Percentiles rank a stretch among this genome's conserved stretches.
These are phyloP conservation scores for Phalanger gymnotis DNA, from an alignment of 2,797 vertebrate genomes.

Conservation along the genomic window DNA sequence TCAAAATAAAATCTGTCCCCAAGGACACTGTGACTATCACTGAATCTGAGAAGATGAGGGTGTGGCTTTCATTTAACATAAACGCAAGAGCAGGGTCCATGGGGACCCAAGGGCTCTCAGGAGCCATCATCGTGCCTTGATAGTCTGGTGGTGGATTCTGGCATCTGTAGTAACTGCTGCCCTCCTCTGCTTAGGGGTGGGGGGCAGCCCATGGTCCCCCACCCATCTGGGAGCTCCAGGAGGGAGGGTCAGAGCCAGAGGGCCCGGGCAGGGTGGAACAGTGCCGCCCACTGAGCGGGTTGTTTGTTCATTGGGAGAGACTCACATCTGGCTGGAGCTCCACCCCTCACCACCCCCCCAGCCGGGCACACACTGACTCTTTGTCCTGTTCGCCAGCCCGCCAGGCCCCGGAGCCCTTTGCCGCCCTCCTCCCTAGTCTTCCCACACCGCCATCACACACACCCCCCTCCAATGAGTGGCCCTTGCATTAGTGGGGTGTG, in stretches of 20 bases:
- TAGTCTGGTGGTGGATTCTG: neutral
- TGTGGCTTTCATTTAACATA: neutral
- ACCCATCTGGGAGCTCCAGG: neutral
- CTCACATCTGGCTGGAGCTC: neutral
- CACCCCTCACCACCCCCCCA: neutral
- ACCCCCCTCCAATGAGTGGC: neutral
- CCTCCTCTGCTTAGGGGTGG: neutral
- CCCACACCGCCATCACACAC: neutral
- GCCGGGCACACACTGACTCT: neutral
- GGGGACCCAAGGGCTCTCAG: neutral
- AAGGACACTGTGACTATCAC: neutral
- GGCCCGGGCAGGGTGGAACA: neutral
- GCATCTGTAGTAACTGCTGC: neutral
- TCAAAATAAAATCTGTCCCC: neutral
- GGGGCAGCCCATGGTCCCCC: neutral
- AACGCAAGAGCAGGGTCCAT: neutral
- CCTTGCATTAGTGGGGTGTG: neutral
- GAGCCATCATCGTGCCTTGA: neutral
- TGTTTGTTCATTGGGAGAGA: neutral
- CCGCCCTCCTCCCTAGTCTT: neutral
- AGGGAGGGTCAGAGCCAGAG: conserved; percentile 14
- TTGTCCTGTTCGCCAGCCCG: neutral
- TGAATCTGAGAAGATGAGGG: neutral
- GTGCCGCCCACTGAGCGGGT: neutral
- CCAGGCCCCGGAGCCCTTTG: conserved; percentile 11